These are phyloP conservation scores for Eupelmus urozonus DNA, from an alignment of 2,888 invertebrate species.

Conservation along the genomic window DNA sequence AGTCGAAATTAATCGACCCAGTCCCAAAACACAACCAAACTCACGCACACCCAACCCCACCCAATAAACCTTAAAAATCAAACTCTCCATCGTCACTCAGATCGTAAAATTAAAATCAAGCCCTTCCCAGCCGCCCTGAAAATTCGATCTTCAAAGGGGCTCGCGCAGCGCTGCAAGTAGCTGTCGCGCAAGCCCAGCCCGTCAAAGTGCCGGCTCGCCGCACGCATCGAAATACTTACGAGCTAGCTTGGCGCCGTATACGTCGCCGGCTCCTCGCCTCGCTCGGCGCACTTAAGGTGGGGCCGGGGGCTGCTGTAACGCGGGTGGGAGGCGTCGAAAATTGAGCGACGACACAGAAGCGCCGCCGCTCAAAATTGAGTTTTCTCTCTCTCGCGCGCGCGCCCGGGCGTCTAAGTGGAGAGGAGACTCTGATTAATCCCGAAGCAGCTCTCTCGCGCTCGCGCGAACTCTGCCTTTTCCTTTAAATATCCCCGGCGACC, in stretches of 20 bases:
- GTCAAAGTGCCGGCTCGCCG: not conserved
- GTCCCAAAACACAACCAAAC: too few relatives aligned
- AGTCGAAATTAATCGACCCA: too few relatives aligned
- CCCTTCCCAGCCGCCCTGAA: too few relatives aligned
- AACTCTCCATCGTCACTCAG: too few relatives aligned
- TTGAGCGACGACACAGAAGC: slow-evolving; percentile 70
- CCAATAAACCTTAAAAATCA: too few relatives aligned
- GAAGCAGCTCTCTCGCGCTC: slow-evolving; percentile 44
- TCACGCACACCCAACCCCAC: too few relatives aligned
- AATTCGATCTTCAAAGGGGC: slow-evolving; percentile 27
- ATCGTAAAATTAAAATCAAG: too few relatives aligned
- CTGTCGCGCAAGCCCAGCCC: not conserved
- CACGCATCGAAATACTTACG: slow-evolving; percentile 35
- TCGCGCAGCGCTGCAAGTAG: not conserved
- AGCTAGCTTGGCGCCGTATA: too few relatives aligned
- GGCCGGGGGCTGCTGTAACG: slow-evolving; percentile 2
- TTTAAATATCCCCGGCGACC: slow-evolving; percentile 42
- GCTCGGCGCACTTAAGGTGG: slow-evolving; percentile 41
- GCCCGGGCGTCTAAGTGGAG: slow-evolving; percentile 71
- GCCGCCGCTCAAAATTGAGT: slow-evolving; percentile 74
- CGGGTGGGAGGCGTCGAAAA: slow-evolving; percentile 73
- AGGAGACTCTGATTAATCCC: slow-evolving; percentile 74
- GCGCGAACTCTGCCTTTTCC: slow-evolving; percentile 70
- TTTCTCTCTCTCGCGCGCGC: too few relatives aligned
- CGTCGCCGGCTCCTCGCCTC: not conserved